Base-by-base conservation (phyloP, 1,140 invertebrate species). In the Heliconius hermathena region DNA sequence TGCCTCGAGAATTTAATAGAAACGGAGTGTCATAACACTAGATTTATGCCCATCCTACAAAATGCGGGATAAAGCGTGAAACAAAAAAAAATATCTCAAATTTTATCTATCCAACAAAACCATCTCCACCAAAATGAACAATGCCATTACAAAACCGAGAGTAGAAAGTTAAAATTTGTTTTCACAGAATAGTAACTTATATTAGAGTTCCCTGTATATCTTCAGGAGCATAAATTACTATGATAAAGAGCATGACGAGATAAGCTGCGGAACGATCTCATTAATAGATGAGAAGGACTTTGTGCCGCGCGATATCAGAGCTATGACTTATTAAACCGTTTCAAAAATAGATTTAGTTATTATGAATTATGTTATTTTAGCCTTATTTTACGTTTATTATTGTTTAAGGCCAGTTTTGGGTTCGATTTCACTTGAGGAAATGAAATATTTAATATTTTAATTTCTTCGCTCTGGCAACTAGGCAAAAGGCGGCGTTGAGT, bases 271-370 rank as follows among this genome's bases (percentile, higher is more conserved):
- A 60, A 75, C 33, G 54, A 75, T 60, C 74, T 75, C 74, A 60
- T 75, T 75, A 75, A 75, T 75, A 75, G 74, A 60, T 36, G 74
- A 75, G 74, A 22, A 57, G 54, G 54, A 46, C 38, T 74, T 74
- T 60, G 33, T 41, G 29, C 46, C 74, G 18, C 22, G 74, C n/a
- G 54, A 75, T 57, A 60, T 41, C 33, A 75, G 38, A 33, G 22
- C 74, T 57, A 60, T 75, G 54, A 57, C 74, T 75, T 75, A 75
- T 57, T 75, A 75, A 75, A 57, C 52, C 16, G 52, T 75, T 60
- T 60, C 54, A 66, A 75, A 60, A 75, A 57, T 57, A 57, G 8
- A 22, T 11, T 57, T 16, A 46, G 41, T 46, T 57, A 57, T 57
- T 57, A 57, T 57, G 22, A 57, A 57, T 57, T 57, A 2, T 57